Percentiles rank a stretch among this genome's conserved stretches.
Conservation (phyloP, 2,797 vertebrate species). For the Syngnathus acus region DNA sequence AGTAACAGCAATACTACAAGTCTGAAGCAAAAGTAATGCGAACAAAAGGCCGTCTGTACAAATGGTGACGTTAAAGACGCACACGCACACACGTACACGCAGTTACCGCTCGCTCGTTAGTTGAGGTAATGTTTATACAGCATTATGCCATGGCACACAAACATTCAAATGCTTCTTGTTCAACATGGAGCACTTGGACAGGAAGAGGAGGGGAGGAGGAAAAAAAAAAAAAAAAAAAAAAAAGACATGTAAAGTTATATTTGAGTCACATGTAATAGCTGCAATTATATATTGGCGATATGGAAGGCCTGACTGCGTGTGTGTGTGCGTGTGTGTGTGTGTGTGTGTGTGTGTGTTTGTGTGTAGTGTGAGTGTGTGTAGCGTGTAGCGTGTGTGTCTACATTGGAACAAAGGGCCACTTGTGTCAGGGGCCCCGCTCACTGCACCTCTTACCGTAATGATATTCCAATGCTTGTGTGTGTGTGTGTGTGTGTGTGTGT, state of each 20-base stretch:
- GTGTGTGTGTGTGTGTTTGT: constrained; percentile 26
- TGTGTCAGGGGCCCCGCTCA: constrained; percentile 63
- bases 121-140: constrained; percentile 81
- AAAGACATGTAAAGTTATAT: constrained; percentile 63
- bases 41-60: constrained; percentile 4
- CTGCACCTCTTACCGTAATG: constrained; percentile 68
- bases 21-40: background rate
- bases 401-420: constrained; percentile 64
- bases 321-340: constrained; percentile 28
- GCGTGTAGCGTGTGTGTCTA: constrained; percentile 40
- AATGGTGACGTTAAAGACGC: constrained; percentile 32
- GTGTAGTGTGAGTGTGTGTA: constrained; percentile 31
- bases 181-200: constrained; percentile 38
- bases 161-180: constrained; percentile 29
- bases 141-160: constrained; percentile 64
- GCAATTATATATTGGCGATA: constrained; percentile 72
- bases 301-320: constrained; percentile 58
- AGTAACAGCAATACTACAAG: background rate
- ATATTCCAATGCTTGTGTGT: constrained; percentile 61
- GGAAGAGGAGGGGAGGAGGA: constrained; percentile 22
- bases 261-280: constrained; percentile 70
- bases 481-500: constrained; percentile 23
- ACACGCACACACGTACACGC: constrained; percentile 19
- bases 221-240: constrained; percentile 15
- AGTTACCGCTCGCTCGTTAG: constrained; percentile 72